Evolutionary conservation across 1,140 invertebrate genomes (phyloP).

Genomic region (Drosophila punjabiensis): DNA sequence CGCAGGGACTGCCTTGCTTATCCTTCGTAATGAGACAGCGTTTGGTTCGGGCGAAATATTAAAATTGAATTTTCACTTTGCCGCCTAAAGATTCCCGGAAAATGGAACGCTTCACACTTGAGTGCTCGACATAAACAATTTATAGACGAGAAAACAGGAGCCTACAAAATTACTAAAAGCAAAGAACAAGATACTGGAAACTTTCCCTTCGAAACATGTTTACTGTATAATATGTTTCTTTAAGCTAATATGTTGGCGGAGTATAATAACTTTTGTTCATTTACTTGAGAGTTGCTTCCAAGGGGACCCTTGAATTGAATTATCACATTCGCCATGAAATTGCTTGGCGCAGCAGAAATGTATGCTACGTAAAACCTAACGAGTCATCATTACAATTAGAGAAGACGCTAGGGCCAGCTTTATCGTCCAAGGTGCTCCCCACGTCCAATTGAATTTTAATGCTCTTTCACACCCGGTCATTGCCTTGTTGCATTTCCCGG

Average conservation of each 20-base stretch:
- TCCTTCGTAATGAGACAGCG: neutral
- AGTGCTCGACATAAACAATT: constrained; percentile 5
- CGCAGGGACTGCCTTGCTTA: constrained; percentile 7
- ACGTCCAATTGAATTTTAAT: constrained; percentile 43
- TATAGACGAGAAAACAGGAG: neutral
- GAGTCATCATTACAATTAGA: constrained; percentile 32
- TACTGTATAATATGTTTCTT: neutral
- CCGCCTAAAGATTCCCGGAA: constrained; percentile 10
- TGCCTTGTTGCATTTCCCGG: constrained; percentile 28
- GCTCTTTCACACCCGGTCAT: constrained; percentile 31
- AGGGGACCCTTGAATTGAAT: neutral
- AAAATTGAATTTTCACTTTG: constrained; percentile 32
- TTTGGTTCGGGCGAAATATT: neutral
- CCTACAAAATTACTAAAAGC: neutral
- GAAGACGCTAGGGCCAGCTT: neutral
- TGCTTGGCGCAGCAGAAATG: constrained; percentile 54
- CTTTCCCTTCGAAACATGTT: neutral
- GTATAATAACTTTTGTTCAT: neutral
- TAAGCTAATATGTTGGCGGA: neutral
- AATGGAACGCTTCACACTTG: constrained; percentile 3
- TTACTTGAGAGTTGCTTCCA: neutral
- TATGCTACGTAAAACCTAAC: constrained; percentile 74
- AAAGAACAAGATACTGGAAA: neutral
- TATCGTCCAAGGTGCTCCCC: neutral
- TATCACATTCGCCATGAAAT: constrained; percentile 14